Conservation (phyloP, 2,797 vertebrate genomes). For the Garrulus glandarius region DNA sequence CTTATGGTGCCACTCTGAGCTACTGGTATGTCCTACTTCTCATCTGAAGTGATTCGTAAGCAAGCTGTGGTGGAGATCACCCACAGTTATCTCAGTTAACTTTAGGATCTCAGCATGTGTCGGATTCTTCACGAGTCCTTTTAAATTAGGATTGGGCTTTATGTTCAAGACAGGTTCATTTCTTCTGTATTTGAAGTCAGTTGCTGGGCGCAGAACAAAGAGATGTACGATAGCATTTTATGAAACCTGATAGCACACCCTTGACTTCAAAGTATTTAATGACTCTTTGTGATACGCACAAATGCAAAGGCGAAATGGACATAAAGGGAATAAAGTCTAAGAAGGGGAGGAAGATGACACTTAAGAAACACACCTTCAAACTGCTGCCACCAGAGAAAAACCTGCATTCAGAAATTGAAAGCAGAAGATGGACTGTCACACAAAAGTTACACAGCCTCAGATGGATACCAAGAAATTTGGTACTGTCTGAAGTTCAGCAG, state of each 20-base stretch:
- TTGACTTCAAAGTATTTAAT: background rate
- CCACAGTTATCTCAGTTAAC: background rate
- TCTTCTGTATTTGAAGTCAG: background rate
- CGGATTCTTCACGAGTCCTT: background rate
- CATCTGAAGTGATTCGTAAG: background rate
- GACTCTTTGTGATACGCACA: background rate
- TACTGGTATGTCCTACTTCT: background rate
- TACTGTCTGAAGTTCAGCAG: background rate
- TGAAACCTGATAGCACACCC: background rate
- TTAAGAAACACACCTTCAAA: background rate
- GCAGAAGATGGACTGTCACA: background rate
- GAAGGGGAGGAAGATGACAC: background rate
- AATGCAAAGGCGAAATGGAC: background rate
- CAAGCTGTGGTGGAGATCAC: background rate
- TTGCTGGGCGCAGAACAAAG: background rate
- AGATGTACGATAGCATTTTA: background rate
- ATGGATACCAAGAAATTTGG: background rate
- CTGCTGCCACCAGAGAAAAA: background rate
- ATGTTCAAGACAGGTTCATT: background rate
- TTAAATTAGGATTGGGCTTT: background rate
- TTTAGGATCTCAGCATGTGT: background rate
- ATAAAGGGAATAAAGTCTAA: background rate
- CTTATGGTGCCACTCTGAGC: background rate
- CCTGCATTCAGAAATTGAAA: background rate
- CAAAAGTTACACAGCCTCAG: background rate